Evolutionary conservation across 2,888 invertebrate species (phyloP), one percentile per base, ranked within the genome.

Genomic region (Operophtera brumata): DNA sequence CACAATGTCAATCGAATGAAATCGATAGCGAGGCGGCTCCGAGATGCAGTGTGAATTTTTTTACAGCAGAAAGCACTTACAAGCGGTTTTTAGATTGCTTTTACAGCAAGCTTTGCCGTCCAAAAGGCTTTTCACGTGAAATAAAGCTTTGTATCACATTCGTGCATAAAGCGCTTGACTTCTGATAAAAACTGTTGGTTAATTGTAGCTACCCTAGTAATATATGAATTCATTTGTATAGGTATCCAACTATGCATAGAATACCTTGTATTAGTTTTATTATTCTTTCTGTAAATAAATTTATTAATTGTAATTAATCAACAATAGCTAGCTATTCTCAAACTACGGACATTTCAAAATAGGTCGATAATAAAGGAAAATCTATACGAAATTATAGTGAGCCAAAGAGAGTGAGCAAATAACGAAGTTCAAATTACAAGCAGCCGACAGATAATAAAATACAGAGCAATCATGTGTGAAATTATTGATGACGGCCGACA

Each of bases 1-100:
- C 42, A 30, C 52, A 59, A 51, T 53, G 61, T 65, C 64, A 65
- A 61, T 62, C 61, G 55, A 49, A 57, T 61, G 49, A 53, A 61
- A 62, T 65, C 62, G 61, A 62, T 61, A 61, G 46, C 57, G 34
- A 52, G 54, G 32, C 42, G 47, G 46, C 50, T 26, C 26, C 26
- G 51, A 61, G 56, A 61, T 54, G 57, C 54, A 61, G 40, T 61
- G 56, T 52, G 57, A 59, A 61, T 50, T 54, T 52, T 56, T 57
- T 54, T 50, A 49, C 56, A 49, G 43, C 55, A 43, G 39, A 55
- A 59, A 61, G 61, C 59, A 53, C 60, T 62, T 57, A 54, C 53
- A 52, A 50, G 42, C 39, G 54, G 49, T 30, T 45, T 50, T 54
- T 13, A 55, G 46, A 51, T 58, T 52, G 55, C 59, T 58, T 58